These are phyloP conservation scores for Nipponacmea schrenckii DNA, from an alignment of 2,888 invertebrate genomes.

Conservation along the genomic window DNA sequence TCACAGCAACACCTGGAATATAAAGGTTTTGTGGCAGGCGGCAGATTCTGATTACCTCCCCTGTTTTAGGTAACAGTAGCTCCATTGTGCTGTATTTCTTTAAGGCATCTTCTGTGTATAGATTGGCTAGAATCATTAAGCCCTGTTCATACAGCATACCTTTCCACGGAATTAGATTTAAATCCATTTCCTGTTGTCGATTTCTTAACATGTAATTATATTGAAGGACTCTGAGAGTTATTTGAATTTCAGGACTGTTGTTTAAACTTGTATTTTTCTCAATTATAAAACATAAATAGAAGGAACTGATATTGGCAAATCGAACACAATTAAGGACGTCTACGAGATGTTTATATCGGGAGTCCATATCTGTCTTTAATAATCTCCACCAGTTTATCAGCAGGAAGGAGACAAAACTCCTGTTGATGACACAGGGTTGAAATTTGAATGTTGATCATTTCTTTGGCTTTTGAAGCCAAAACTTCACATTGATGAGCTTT, in stretches of 20 bases:
- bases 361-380: slow-evolving; percentile 52
- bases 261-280: slow-evolving; percentile 47
- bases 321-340: slow-evolving; percentile 61
- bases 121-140: slow-evolving; percentile 64
- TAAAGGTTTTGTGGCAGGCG: slow-evolving; percentile 65
- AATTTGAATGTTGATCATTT: slow-evolving; percentile 58
- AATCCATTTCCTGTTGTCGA: slow-evolving; percentile 61
- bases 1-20: slow-evolving; percentile 63
- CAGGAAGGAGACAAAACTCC: slow-evolving; percentile 60
- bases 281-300: slow-evolving; percentile 65
- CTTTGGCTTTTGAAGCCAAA: slow-evolving; percentile 52
- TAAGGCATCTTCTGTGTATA: slow-evolving; percentile 60
- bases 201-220: slow-evolving; percentile 64
- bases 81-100: slow-evolving; percentile 65
- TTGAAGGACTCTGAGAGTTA: slow-evolving; percentile 51
- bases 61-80: slow-evolving; percentile 58
- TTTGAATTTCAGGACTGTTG: slow-evolving; percentile 41
- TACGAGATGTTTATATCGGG: slow-evolving; percentile 39
- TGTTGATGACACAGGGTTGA: slow-evolving; percentile 53
- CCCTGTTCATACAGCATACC: slow-evolving; percentile 59
- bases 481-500: slow-evolving; percentile 61
- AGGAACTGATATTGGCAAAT: slow-evolving; percentile 64
- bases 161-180: slow-evolving; percentile 61
- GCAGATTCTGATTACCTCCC: slow-evolving; percentile 58
- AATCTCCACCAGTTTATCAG: slow-evolving; percentile 63